phyloP scores from a whole-genome alignment of 2,113 vertebrate genomes.

The Buteo buteo region DNA sequence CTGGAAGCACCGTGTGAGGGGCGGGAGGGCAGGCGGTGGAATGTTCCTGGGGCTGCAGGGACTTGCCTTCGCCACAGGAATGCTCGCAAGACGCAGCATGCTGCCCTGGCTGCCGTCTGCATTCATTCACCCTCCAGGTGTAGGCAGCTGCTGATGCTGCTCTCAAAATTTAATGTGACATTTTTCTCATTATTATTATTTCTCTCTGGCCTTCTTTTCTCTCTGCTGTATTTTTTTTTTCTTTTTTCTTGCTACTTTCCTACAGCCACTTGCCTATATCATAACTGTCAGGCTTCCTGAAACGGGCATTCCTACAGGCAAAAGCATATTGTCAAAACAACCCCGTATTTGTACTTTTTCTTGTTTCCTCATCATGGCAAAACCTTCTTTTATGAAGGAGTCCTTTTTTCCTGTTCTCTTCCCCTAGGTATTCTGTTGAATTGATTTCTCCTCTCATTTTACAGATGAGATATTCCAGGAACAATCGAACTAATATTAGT shows the following conservation, averaged over 20 bases:
- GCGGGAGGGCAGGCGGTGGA: slow-evolving; percentile 43
- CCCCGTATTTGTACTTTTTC: neutral
- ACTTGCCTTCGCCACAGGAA: slow-evolving; percentile 76
- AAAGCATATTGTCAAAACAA: neutral
- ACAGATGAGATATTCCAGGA: slow-evolving; percentile 54
- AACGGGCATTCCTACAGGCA: neutral
- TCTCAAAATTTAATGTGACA: slow-evolving; percentile 56
- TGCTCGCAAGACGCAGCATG: slow-evolving; percentile 70
- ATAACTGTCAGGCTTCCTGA: neutral
- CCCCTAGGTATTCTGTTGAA: neutral
- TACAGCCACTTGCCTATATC: neutral
- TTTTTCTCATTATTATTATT: slow-evolving; percentile 63
- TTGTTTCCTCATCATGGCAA: neutral
- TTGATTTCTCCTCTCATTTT: slow-evolving; percentile 49
- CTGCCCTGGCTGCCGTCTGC: slow-evolving; percentile 58
- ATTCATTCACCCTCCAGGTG: slow-evolving; percentile 40
- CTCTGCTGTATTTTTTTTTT: neutral
- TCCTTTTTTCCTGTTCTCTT: neutral
- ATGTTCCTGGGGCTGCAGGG: slow-evolving; percentile 68
- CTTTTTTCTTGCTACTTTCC: neutral
- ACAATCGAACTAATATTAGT: slow-evolving; percentile 16
- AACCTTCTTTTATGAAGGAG: neutral
- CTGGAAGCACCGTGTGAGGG: neutral
- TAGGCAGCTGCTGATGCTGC: slow-evolving; percentile 51
- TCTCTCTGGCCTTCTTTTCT: slow-evolving; percentile 31